phyloP scores from a whole-genome alignment of 2,797 vertebrate species.

The Hippoglossus hippoglossus region DNA sequence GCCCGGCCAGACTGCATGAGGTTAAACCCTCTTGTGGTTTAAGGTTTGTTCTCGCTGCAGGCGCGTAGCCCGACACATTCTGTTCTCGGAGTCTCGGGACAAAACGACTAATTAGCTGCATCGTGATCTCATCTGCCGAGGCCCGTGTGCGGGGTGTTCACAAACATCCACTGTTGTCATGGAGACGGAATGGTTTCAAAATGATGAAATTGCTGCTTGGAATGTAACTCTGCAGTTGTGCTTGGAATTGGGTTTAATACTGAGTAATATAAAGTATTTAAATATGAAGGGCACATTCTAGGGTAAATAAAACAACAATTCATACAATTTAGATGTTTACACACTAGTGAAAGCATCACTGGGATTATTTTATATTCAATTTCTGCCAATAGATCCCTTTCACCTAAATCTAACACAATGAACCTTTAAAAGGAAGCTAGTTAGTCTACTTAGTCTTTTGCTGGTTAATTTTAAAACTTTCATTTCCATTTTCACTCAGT shows the following conservation, averaged over 20 bases:
- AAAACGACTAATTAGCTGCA: conserved; percentile 25
- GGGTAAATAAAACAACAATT: no score
- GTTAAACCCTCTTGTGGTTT: background rate
- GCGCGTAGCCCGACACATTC: background rate
- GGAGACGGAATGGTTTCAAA: conserved; percentile 33
- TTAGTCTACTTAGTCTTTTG: no score
- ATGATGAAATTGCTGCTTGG: conserved; percentile 24
- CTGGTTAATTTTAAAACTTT: no score
- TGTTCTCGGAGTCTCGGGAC: conserved; percentile 38
- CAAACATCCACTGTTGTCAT: conserved; percentile 43
- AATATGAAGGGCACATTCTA: no score
- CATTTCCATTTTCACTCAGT: no score
- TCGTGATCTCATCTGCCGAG: conserved; percentile 43
- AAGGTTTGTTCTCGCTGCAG: conserved; percentile 9
- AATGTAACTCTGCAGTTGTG: background rate
- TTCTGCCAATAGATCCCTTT: no score
- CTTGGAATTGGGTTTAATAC: background rate
- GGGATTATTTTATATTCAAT: no score
- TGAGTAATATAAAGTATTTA: background rate
- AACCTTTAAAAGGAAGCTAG: no score
- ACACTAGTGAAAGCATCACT: no score
- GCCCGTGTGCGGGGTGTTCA: background rate
- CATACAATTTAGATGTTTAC: no score
- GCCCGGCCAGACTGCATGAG: conserved; percentile 23
- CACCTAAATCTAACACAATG: no score